Evolutionary conservation across 2,113 vertebrate species (phyloP).

Genomic region (Sitta europaea): DNA sequence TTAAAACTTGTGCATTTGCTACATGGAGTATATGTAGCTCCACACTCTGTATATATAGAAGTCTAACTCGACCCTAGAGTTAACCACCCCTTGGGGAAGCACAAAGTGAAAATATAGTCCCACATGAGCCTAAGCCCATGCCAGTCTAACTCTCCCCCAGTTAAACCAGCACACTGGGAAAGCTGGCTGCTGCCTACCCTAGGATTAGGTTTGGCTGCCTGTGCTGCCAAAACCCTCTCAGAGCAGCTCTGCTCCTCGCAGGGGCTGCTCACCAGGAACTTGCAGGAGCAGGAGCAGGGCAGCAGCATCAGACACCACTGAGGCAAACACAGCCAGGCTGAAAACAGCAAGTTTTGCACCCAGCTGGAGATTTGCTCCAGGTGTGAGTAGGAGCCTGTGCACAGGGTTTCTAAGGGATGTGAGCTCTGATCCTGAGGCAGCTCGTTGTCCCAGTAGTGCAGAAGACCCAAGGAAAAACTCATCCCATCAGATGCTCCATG

Average conservation of each 20-base stretch:
- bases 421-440: background rate
- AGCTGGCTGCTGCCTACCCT: background rate
- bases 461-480: background rate
- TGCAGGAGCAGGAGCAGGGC: background rate
- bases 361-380: background rate
- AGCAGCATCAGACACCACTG: background rate
- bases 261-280: background rate
- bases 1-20: background rate
- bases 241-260: background rate
- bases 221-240: background rate
- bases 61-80: background rate
- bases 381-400: background rate
- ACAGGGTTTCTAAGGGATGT: background rate
- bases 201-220: background rate
- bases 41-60: background rate
- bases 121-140: background rate
- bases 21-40: background rate
- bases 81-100: background rate
- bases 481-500: background rate
- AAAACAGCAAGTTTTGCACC: background rate
- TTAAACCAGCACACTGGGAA: background rate
- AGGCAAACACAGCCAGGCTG: background rate
- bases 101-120: background rate
- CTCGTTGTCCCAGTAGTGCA: accelerated
- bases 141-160: background rate